Base-by-base conservation (phyloP, 2,888 invertebrate genomes). In the Emmelina monodactyla region DNA sequence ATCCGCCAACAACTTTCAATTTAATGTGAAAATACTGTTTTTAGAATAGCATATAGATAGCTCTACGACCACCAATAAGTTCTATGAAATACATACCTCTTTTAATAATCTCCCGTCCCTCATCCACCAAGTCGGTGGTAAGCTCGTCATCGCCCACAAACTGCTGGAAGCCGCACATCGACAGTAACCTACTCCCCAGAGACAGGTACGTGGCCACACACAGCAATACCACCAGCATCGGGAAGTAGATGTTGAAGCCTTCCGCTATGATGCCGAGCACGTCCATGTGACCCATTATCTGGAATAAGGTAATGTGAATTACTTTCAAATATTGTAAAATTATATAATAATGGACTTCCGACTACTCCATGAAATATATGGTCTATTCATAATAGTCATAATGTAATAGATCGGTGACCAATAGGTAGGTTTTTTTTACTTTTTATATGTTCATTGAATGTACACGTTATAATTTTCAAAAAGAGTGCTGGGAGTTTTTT, bases 251-350 rank as follows among this genome's bases (percentile, higher is more conserved):
- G 75, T 99, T 99, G 80, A 99, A 98, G 6, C 98, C 98, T 64
- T 97, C 92, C 0, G 97, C 92, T 46, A 99, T 92, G 41, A 99
- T 93, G 16, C 92, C 90, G 36, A 99, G 88, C 0, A 99, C 96
- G 68, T 98, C 97, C 96, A 99, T 94, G 64, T 99, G 98, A 0
- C 99, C 99, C 98, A 99, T 99, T 50, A 97, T 88, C 91, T 89
- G 55, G 6, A 50, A 53, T 37, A n/a, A n/a, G n/a, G n/a, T n/a
- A n/a, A n/a, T n/a, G n/a, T n/a, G n/a, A n/a, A n/a, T n/a, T n/a
- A n/a, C n/a, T n/a, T n/a, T n/a, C n/a, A n/a, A n/a, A n/a, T n/a
- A n/a, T n/a, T n/a, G n/a, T n/a, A n/a, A n/a, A n/a, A n/a, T n/a
- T n/a, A n/a, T n/a, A n/a, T n/a, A n/a, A n/a, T n/a, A n/a, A n/a